These are phyloP conservation scores for Scolopax mira DNA, from an alignment of 2,113 vertebrate species.

Conservation along the genomic window DNA sequence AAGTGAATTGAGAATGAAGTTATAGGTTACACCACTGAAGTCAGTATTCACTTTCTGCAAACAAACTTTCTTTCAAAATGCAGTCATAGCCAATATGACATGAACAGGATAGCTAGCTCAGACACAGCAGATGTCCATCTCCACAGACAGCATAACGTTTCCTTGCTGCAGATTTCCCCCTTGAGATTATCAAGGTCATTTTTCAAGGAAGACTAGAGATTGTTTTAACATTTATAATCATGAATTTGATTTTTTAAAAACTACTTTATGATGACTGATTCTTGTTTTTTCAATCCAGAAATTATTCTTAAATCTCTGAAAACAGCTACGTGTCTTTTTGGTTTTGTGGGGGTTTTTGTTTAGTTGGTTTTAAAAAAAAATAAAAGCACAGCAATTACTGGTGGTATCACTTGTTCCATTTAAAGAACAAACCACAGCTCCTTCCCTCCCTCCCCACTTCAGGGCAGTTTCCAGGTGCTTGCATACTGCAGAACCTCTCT, in stretches of 20 bases:
- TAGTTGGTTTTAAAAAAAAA: not conserved
- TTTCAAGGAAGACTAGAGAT: not conserved
- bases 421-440: not conserved
- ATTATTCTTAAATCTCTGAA: not conserved
- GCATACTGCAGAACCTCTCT: not conserved
- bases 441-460: not conserved
- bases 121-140: not conserved
- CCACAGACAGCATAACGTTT: not conserved
- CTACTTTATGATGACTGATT: not conserved
- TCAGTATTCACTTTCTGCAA: not conserved
- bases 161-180: not conserved
- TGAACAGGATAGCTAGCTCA: not conserved
- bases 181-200: not conserved
- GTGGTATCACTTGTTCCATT: conserved; percentile 4
- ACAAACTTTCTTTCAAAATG: not conserved
- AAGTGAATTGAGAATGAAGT: not conserved
- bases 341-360: not conserved
- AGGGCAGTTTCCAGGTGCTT: conserved; percentile 9
- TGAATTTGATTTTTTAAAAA: not conserved
- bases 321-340: not conserved
- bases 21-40: not conserved
- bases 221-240: not conserved
- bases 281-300: not conserved
- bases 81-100: not conserved
- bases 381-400: not conserved